Evolutionary conservation across 92 coral and sea anemone species (phyloP), one percentile per base, ranked within the genome.

Genomic region (Meandrina meandrites): DNA sequence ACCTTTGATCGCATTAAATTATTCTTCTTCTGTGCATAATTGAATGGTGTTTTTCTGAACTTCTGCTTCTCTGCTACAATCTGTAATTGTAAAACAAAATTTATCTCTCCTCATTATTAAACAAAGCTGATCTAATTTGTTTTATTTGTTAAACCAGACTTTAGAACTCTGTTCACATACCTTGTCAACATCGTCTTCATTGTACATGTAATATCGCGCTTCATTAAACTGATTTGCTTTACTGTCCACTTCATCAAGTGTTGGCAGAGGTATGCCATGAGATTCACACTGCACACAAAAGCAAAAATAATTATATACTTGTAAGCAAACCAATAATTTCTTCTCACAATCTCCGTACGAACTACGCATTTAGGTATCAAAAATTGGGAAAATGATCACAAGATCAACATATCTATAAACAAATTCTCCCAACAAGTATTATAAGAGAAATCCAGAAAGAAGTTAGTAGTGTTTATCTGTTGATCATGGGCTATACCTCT

Each of bases 1-100:
- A 97, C 99, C 99, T 95, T 97, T 54, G 96, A 82, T 91, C 97
- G 93, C 60, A 94, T 85, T 11, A 97, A 96, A 67, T 97, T 90
- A 85, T 95, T 95, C 80, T 97, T 97, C 90, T 93, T 94, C 74
- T 95, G 89, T 18, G 99, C 99, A 86, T 97, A 97, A 88, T 97
- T 97, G 76, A 89, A 92, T 24, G 99, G 99, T 42, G 97, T 89
- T 85, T 97, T 97, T 28, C 99, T 91, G 70, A 97, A 97, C 93
- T 97, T 97, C 88, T 95, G 94, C 82, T 97, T 97, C 80, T 97
- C 99, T 27, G 99, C 98, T 15, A 97, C 96, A 87, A 97, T 97
- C 99, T 97, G 91, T 12, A 89, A 4, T 72, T 50, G 57, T 56
- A 48, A 16, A 36, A 37, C 13, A 30, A 27, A 64, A 37, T 14